Base-by-base conservation (phyloP, 2,888 invertebrate species). In the Branchipolynoe longqiensis region DNA sequence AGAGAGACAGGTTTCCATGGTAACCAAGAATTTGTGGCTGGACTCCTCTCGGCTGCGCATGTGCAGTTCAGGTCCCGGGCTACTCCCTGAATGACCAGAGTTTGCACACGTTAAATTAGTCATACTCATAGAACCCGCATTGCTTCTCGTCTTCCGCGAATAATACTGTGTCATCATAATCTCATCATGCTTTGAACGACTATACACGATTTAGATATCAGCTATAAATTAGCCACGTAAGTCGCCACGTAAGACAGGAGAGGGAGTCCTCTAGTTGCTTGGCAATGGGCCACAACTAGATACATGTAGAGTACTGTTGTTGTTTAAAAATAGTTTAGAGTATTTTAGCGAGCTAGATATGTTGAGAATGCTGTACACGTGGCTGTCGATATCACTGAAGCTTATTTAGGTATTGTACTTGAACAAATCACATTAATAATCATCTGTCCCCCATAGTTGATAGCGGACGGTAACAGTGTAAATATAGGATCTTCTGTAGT, bases 11-110 rank as follows among this genome's bases (percentile, higher is more conserved):
- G 69, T 69, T 69, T 69, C 69, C 69, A 69, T 69, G 69, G 69
- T 69, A 69, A 69, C 69, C 69, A 69, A 69, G 69, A 69, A 69
- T 69, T 33, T 69, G 33, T 69, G 69, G 69, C 33, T 69, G 69
- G 69, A 33, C 38, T 69, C 69, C 69, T 69, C 69, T 69, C 69
- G 33, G 36, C 69, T 62, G 62, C 12, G 62, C 3, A 62, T 18
- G 36, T 36, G 36, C 25, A 33, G 69, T 25, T 58, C 58, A 14
- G 25, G 8, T 22, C 69, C 69, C 69, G n/a, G 69, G 69, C 38
- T 69, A 33, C 69, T 69, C 38, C 69, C 69, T 69, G 38, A 69
- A 69, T 22, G 69, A 69, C 69, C 69, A 69, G 69, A 69, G 69
- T 31, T 25, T 69, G 69, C 36, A 69, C 18, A 58, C 4, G 12